Base-by-base conservation (phyloP, 2,797 vertebrate genomes). In the Agapornis canus region DNA sequence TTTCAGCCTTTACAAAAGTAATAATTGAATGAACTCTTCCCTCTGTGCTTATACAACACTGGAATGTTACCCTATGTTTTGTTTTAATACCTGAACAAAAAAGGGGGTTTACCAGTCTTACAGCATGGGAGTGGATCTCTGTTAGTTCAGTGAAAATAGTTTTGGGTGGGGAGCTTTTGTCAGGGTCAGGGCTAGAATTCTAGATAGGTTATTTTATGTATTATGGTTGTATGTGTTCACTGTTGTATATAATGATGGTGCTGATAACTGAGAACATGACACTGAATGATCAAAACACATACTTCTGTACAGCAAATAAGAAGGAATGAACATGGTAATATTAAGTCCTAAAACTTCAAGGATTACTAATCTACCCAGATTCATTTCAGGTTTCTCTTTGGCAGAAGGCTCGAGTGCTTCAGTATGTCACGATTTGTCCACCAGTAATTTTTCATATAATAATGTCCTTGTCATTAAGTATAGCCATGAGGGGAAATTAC, bases 11-110 rank as follows among this genome's bases (percentile, higher is more conserved):
- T 76, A 83, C 5, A 77, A 54, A 77, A 65, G 42, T 10, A 35
- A 29, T 79, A 20, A 31, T 90, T 95, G 93, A 92, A 89, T 86
- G 83, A 95, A 90, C 14, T 80, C 20, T 76, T 60, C 27, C 43
- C 16, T 80, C 72, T 65, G 32, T 37, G 27, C 22, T 78, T 83
- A 66, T 49, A 63, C 19, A 82, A 51, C 68, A 43, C 39, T 57
- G 35, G 81, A 85, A 18, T 71, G 66, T 80, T 63, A 77, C 31
- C n/a, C 78, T 22, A 2, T 60, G 40, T 84, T 69, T 39, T 73
- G 45, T 86, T 88, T 92, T 89, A 65, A 69, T 48, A 66, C 13
- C 6, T 31, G 39, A 66, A 52, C 20, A 88, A 86, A 77, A 69
- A 65, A 49, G 14, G 14, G 15, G 4, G 6, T 48, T 95, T 88